phyloP scores from a whole-genome alignment of 2,888 invertebrate genomes.

The Orthosia gracilis region DNA sequence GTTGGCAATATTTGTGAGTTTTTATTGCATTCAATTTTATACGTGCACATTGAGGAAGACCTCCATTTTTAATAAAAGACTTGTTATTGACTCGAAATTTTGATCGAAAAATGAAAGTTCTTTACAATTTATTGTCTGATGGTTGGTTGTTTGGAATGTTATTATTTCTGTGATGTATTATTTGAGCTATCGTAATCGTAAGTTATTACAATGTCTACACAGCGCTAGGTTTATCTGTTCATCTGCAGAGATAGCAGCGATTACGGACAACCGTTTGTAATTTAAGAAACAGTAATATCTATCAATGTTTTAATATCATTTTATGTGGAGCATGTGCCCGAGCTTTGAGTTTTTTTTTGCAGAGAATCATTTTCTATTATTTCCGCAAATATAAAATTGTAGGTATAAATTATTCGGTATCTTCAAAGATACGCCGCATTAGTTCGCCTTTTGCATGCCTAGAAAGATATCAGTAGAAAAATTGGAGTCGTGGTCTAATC shows the following conservation, averaged over 20 bases:
- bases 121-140: constrained; percentile 38
- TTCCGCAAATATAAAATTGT: constrained; percentile 23
- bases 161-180: constrained; percentile 50
- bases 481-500: constrained; percentile 5
- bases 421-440: constrained; percentile 38
- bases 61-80: constrained; percentile 49
- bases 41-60: constrained; percentile 45
- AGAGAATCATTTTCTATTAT: constrained; percentile 31
- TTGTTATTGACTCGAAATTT: constrained; percentile 51
- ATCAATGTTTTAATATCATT: constrained; percentile 54
- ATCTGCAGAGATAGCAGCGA: constrained; percentile 50
- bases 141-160: constrained; percentile 36
- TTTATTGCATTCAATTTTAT: constrained; percentile 59
- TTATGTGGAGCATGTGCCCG: constrained; percentile 39
- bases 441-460: constrained; percentile 7
- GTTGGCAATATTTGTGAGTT: constrained; percentile 60
- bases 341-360: constrained; percentile 45
- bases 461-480: constrained; percentile 27
- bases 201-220: constrained; percentile 52
- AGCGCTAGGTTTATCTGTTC: constrained; percentile 46
- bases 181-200: constrained; percentile 55
- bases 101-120: constrained; percentile 55
- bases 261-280: constrained; percentile 58
- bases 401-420: constrained; percentile 33
- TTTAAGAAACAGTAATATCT: constrained; percentile 62